Base-by-base conservation (phyloP, 2,797 vertebrate species). In the Danionella dracula region DNA sequence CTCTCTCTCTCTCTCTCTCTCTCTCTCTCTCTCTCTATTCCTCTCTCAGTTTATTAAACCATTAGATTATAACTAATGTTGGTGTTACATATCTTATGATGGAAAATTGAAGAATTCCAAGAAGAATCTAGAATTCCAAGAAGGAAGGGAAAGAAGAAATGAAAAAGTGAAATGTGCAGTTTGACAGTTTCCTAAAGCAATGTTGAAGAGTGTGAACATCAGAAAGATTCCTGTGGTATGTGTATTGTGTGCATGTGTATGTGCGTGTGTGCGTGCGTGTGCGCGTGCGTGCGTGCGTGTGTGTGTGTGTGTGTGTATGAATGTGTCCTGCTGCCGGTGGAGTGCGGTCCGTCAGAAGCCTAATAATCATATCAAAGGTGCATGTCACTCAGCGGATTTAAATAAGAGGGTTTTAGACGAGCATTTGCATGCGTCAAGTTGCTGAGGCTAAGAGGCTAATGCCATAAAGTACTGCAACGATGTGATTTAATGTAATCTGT, bases 401-500 rank as follows among this genome's bases (percentile, higher is more conserved):
- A 96, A 94, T 95, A 95, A 94, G 92, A 95, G 90, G 92, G 92
- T 92, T 94, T 94, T 89, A 87, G 87, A 73, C 72, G 88, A 92
- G 89, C 89, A 96, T 98, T 96, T 96, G 94, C 93, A 97, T 97
- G 93, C 88, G 88, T 92, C 87, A 77, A 90, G 92, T 88, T 88
- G 91, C 92, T 89, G 82, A 87, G 91, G 92, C 92, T 96, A 94
- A 98, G 94, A 94, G 92, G 94, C 94, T 96, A 95, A 97, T 94
- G 92, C 93, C 92, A 93, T 94, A 93, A 95, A 95, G 92, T 88
- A 88, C 86, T 76, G 85, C 84, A 82, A 93, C 92, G 92, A 93
- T 92, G 89, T 92, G 93, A 94, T 92, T 96, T 96, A 96, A 97
- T 95, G 94, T 97, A 95, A 96, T 96, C 93, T 95, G 94, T 96